Conservation (phyloP, 2,888 invertebrate species). For the Cephus pulcher region DNA sequence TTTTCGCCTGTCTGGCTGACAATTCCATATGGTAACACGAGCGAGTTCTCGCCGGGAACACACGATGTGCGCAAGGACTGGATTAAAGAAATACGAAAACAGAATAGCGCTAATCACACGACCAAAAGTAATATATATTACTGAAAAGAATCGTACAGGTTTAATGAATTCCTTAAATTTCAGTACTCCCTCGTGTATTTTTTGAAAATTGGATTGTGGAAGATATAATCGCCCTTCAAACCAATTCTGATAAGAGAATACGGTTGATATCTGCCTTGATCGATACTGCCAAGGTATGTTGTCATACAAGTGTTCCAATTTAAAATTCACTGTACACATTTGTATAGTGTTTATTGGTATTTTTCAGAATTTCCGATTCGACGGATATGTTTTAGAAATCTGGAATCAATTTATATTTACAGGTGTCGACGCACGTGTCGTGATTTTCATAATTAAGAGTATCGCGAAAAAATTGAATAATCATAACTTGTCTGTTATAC, state of each 20-base stretch:
- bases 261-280: conserved; percentile 78
- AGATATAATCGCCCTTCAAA: conserved; percentile 81
- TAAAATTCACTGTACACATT: conserved; percentile 4
- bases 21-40: conserved; percentile 74
- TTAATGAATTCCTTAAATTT: conserved; percentile 42
- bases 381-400: conserved; percentile 91
- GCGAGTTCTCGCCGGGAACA: conserved; percentile 74
- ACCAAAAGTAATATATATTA: conserved; percentile 70
- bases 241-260: conserved; percentile 75
- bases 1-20: conserved; percentile 97
- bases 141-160: neutral
- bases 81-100: conserved; percentile 78
- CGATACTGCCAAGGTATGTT: conserved; percentile 66
- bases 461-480: conserved; percentile 69
- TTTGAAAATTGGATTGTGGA: conserved; percentile 87
- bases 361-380: conserved; percentile 84
- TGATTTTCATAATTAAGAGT: conserved; percentile 75
- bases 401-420: conserved; percentile 84
- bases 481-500: conserved; percentile 72
- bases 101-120: conserved; percentile 69
- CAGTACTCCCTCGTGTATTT: conserved; percentile 89
- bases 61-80: conserved; percentile 90
- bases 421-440: conserved; percentile 70
- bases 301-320: neutral
- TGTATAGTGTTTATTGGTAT: conserved; percentile 17